Percentiles rank a stretch among this genome's conserved stretches.
Evolutionary conservation across 2,888 invertebrate species (phyloP).

Genomic region (Caenorhabditis uteleia): DNA sequence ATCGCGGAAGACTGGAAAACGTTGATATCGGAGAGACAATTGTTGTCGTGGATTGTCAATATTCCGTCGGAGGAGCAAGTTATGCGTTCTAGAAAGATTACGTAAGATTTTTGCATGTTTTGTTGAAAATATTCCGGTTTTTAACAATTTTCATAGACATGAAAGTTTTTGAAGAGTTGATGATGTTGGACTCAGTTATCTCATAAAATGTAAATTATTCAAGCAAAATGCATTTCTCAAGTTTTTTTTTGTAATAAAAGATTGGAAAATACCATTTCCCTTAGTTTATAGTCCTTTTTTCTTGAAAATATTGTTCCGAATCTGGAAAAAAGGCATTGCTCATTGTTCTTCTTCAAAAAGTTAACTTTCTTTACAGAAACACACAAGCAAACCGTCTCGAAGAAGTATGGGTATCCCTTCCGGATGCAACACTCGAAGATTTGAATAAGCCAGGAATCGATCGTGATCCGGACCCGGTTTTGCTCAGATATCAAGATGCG

Average conservation of each 20-base stretch:
- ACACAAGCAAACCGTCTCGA: constrained; percentile 95
- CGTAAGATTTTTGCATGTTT: too few species aligned
- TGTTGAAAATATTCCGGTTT: too few species aligned
- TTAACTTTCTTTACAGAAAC: constrained; percentile 24
- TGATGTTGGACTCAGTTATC: too few species aligned
- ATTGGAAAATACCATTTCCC: too few species aligned
- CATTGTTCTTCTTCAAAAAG: neutral
- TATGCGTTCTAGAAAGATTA: constrained; percentile 90
- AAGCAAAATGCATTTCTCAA: too few species aligned
- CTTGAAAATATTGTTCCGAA: too few species aligned
- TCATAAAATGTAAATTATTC: too few species aligned
- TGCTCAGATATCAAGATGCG: constrained; percentile 87
- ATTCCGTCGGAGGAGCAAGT: constrained; percentile 97
- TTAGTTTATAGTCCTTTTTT: too few species aligned
- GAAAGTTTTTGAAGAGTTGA: too few species aligned
- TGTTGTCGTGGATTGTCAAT: constrained; percentile 94
- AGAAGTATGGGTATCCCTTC: constrained; percentile 98
- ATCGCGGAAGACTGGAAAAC: constrained; percentile 71
- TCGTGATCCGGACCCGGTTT: constrained; percentile 92
- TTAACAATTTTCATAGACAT: too few species aligned
- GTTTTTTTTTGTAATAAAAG: too few species aligned
- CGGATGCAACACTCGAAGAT: constrained; percentile 96
- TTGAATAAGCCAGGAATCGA: constrained; percentile 96
- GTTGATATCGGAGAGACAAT: constrained; percentile 77
- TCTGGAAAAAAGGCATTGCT: too few species aligned